Evolutionary conservation across 2,888 invertebrate genomes (phyloP).

Genomic region (Drosophila fulvimacula): DNA sequence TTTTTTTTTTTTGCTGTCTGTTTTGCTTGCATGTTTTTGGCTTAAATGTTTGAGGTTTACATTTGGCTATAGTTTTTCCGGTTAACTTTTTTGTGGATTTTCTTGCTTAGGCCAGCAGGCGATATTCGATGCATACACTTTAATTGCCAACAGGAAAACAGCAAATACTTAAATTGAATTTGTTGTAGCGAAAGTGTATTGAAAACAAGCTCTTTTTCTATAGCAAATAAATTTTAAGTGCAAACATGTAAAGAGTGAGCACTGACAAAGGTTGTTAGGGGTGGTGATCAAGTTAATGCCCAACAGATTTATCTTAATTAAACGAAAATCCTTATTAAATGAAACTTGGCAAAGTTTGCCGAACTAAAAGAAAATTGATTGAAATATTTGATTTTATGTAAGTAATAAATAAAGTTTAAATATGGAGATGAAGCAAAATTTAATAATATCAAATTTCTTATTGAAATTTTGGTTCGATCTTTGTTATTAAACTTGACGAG

Average conservation of each 20-base stretch:
- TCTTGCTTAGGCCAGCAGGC: background rate
- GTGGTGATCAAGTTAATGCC: background rate
- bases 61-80: conserved; percentile 10
- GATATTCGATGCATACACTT: background rate
- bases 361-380: background rate
- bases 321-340: background rate
- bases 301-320: conserved; percentile 6
- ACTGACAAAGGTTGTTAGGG: background rate
- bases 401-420: background rate
- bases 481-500: too few species aligned
- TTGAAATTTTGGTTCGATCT: too few species aligned
- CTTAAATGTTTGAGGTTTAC: conserved; percentile 55
- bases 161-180: conserved; percentile 21
- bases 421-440: background rate
- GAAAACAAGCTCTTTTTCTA: background rate
- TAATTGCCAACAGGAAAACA: conserved; percentile 19
- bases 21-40: conserved; percentile 31
- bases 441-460: too few species aligned
- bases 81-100: background rate
- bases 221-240: background rate
- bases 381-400: background rate
- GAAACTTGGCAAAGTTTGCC: background rate
- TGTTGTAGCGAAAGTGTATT: background rate
- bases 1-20: background rate
- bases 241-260: background rate